A percentile compares a stretch with the other conserved stretches of the same genome.
phyloP scores from a whole-genome alignment of 92 coral and sea anemone species.

The Galaxea fascicularis region DNA sequence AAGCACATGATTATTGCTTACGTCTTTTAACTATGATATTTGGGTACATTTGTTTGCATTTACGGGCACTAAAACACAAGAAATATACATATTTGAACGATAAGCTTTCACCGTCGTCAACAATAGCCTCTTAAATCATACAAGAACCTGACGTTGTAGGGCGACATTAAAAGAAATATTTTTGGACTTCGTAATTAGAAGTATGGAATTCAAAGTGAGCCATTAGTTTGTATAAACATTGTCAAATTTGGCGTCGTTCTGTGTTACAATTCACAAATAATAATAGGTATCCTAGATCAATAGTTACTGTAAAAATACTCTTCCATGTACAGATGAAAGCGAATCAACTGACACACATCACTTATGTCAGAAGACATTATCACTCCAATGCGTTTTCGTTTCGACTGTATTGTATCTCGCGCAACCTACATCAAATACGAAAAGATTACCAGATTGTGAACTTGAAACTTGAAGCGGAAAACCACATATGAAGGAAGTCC shows the following conservation, averaged over 20 bases:
- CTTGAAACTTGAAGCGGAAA: neutral
- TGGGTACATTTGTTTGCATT: neutral
- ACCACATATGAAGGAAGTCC: too few species aligned
- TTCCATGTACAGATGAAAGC: neutral
- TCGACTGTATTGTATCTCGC: neutral
- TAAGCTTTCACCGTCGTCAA: neutral
- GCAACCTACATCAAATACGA: neutral
- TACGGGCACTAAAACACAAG: neutral
- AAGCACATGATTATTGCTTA: neutral
- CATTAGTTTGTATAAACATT: conserved; percentile 10
- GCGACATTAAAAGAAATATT: neutral
- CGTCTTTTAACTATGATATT: neutral
- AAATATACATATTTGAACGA: too few species aligned
- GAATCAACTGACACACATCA: neutral
- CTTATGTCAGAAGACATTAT: neutral
- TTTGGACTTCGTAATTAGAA: neutral
- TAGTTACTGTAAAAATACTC: neutral
- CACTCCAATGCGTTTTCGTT: neutral
- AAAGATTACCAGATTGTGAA: neutral
- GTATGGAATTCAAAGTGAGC: neutral
- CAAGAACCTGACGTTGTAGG: neutral
- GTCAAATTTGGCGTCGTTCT: neutral
- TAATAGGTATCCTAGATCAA: neutral
- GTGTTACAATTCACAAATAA: neutral
- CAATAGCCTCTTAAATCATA: neutral